Percentiles rank a stretch among this genome's conserved stretches.
Evolutionary conservation across 1,140 invertebrate species (phyloP).

Genomic region (Caenorhabditis inopinata): DNA sequence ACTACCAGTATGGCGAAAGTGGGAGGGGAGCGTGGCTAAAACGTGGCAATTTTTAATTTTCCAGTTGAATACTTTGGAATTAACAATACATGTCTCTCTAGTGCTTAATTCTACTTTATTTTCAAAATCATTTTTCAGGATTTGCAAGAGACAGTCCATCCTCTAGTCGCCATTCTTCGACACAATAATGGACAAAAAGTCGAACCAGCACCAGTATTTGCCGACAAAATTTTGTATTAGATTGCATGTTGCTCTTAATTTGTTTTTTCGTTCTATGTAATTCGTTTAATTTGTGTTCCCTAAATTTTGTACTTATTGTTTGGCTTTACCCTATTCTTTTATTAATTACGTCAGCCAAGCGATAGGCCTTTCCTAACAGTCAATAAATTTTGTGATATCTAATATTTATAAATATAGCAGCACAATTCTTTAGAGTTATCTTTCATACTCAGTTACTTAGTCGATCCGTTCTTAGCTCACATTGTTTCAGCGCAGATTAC

Average conservation of each 20-base stretch:
- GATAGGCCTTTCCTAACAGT: not conserved
- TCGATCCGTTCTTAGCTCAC: too few species aligned
- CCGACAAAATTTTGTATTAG: conserved; percentile 17
- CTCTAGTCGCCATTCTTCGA: conserved; percentile 43
- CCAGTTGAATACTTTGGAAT: too few species aligned
- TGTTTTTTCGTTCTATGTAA: not conserved
- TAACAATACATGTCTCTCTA: too few species aligned
- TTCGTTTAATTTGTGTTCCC: not conserved
- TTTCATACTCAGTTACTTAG: too few species aligned
- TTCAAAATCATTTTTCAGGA: not conserved
- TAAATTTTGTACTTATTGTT: conserved; percentile 19
- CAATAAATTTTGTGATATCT: not conserved
- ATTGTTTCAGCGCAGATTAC: too few species aligned
- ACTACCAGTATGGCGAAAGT: too few species aligned
- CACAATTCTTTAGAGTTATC: too few species aligned
- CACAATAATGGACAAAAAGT: conserved; percentile 20
- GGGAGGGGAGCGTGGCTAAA: too few species aligned
- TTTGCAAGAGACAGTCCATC: conserved; percentile 19
- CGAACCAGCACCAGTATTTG: conserved; percentile 9
- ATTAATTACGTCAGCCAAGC: not conserved
- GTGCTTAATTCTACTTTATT: too few species aligned
- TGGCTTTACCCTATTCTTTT: not conserved
- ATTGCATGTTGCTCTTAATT: not conserved
- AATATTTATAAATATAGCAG: too few species aligned
- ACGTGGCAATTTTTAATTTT: too few species aligned